Evolutionary conservation across 2,113 vertebrate genomes (phyloP), one percentile per base, ranked within the genome.

Genomic region (Megalops atlanticus): DNA sequence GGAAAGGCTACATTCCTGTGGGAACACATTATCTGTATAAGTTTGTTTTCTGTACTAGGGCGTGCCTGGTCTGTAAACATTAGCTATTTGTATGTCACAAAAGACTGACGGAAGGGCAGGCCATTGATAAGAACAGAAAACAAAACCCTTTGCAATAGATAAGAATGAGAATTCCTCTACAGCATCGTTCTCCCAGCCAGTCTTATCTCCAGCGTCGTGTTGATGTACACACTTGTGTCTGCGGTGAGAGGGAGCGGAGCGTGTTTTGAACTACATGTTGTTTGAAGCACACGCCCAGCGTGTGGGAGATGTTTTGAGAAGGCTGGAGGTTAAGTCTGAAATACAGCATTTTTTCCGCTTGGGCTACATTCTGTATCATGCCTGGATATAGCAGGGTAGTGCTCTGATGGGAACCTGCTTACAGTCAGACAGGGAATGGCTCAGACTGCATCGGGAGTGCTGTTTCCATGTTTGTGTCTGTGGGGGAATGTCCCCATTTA

Each of bases 41-140:
- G 58, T 31, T 41, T 6, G 58, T 18, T 8, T 69, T 31, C 78
- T 49, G 39, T 72, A 43, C 1, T 27, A 6, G 43, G 24, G 38
- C 41, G 71, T 41, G 70, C 18, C 70, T 73, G 78, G 33, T 16
- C 8, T 24, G 36, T 33, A 31, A 54, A 80, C 70, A 71, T 71
- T 15, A 40, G 43, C 35, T 54, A 33, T 75, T 52, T n/a, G 38
- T 31, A 33, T 16, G 40, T 41, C 36, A 41, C 40, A 43, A 4
- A n/a, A 27, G 74, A 27, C 39, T 27, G 18, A 8, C 15, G 38
- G 39, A 43, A 18, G 31, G 33, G 40, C 39, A 33, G 14, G 38
- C 15, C 21, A 14, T 33, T 7, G 27, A 40, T 69, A 39, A 68
- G 31, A 68, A 81, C 35, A 27, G 21, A 47, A 38, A 76, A 21